Evolutionary conservation across 2,888 invertebrate species (phyloP).

Genomic region (Eupithecia abbreviata): DNA sequence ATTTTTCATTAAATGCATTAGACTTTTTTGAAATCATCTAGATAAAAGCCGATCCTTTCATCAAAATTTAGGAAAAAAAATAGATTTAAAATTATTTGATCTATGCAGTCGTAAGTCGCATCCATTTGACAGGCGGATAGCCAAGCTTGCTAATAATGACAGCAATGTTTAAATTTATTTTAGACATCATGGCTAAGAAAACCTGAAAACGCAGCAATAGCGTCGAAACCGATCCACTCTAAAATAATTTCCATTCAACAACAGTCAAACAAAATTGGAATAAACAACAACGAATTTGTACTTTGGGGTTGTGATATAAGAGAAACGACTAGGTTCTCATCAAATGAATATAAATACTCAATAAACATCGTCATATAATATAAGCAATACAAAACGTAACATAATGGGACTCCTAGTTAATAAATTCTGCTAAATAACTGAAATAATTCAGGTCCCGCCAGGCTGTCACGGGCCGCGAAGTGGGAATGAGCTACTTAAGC

Average conservation of each 20-base stretch:
- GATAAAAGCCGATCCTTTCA: neutral
- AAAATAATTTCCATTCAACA: constrained; percentile 83
- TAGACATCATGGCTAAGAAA: constrained; percentile 45
- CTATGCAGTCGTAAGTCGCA: constrained; percentile 15
- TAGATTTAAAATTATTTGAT: neutral
- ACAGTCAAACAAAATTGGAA: constrained; percentile 84
- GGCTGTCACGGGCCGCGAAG: constrained; percentile 55
- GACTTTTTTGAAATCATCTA: neutral
- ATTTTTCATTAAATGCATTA: neutral
- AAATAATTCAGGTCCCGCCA: constrained; percentile 72
- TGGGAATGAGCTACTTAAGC: constrained; percentile 52
- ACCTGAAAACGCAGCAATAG: constrained; percentile 41
- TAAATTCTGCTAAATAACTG: constrained; percentile 83
- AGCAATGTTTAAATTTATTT: constrained; percentile 31
- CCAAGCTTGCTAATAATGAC: constrained; percentile 41
- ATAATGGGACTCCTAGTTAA: constrained; percentile 83
- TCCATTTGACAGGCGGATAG: constrained; percentile 29
- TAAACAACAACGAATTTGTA: constrained; percentile 85
- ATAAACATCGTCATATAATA: constrained; percentile 83
- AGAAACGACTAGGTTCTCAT: constrained; percentile 84
- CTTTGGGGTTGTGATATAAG: constrained; percentile 85
- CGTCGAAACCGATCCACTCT: constrained; percentile 57
- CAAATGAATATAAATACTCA: constrained; percentile 83
- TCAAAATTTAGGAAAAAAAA: neutral
- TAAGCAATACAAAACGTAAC: constrained; percentile 84